Evolutionary conservation across 2,113 vertebrate species (phyloP).

Genomic region (Nerophis ophidion): DNA sequence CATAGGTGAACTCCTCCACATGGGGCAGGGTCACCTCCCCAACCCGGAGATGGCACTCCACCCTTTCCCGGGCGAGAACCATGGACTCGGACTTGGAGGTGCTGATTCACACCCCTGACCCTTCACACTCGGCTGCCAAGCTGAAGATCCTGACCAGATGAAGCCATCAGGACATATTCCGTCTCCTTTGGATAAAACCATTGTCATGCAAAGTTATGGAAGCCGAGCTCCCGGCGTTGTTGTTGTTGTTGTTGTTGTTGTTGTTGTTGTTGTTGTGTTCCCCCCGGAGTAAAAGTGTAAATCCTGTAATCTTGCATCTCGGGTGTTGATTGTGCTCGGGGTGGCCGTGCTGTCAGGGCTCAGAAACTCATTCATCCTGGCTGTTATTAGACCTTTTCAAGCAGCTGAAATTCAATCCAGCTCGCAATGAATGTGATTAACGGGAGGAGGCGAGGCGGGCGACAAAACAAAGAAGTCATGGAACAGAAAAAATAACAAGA

Average conservation of each 20-base stretch:
- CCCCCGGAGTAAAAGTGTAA: conserved; percentile 14
- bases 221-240: background rate
- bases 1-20: too few relatives aligned
- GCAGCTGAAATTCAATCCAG: conserved; percentile 7
- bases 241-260: background rate
- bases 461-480: conserved; percentile 18
- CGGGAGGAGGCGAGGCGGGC: conserved; percentile 23
- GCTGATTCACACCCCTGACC: too few relatives aligned
- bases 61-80: too few relatives aligned
- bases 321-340: conserved; percentile 9
- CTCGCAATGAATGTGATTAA: conserved; percentile 38
- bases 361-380: conserved; percentile 14
- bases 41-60: too few relatives aligned
- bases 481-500: conserved; percentile 15
- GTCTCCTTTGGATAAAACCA: too few relatives aligned
- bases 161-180: too few relatives aligned
- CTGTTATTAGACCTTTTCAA: conserved; percentile 19
- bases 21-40: too few relatives aligned
- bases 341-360: conserved; percentile 10
- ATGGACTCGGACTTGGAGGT: too few relatives aligned
- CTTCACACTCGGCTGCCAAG: too few relatives aligned
- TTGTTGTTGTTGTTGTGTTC: background rate
- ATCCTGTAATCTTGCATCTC: conserved; percentile 12
- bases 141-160: too few relatives aligned
- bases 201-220: conserved; percentile 5